Evolutionary conservation across 2,888 invertebrate genomes (phyloP), one percentile per base, ranked within the genome.

Genomic region (Psylliodes chrysocephalus): DNA sequence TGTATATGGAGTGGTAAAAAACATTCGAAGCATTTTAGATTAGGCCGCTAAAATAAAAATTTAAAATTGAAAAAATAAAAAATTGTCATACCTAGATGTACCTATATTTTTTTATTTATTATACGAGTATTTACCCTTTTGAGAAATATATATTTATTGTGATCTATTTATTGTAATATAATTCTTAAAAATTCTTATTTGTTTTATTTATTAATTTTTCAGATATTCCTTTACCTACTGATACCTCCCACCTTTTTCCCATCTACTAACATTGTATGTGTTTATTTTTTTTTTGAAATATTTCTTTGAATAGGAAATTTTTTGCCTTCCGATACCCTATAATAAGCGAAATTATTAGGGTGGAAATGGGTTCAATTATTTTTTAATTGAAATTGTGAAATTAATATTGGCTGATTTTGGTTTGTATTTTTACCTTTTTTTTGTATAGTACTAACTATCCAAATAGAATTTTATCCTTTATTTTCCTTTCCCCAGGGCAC

Each of bases 401-500:
- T n/a, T n/a, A n/a, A 53, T 49, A n/a, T 15, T 47, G 51, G 19
- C 60, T 57, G 52, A 47, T 35, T 52, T 64, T 64, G 46, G 47
- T 33, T 30, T 60, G 6, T 18, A 60, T 52, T 42, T 59, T 52
- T 38, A 60, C 61, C 52, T 55, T 57, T 61, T 60, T 64, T 71
- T 67, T 70, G 56, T 67, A 68, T 54, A 62, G 15, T 59, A 62
- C 53, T 63, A 62, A 64, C 60, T 52, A 38, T 60, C 64, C 64
- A 52, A 25, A 33, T 38, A 42, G 28, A 25, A 64, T 59, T 49
- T 54, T 52, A 44, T 56, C 57, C 57, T 63, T 60, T 54, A 30
- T 47, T 62, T 60, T 63, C 64, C 60, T 60, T 66, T 66, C 63
- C 73, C 70, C 72, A 79, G 80, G 74, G 75, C 66, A 75, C 75